A percentile compares a stretch with the other conserved stretches of the same genome.
These are phyloP conservation scores for Tuberolachnus salignus DNA, from an alignment of 2,888 invertebrate genomes.

Conservation along the genomic window DNA sequence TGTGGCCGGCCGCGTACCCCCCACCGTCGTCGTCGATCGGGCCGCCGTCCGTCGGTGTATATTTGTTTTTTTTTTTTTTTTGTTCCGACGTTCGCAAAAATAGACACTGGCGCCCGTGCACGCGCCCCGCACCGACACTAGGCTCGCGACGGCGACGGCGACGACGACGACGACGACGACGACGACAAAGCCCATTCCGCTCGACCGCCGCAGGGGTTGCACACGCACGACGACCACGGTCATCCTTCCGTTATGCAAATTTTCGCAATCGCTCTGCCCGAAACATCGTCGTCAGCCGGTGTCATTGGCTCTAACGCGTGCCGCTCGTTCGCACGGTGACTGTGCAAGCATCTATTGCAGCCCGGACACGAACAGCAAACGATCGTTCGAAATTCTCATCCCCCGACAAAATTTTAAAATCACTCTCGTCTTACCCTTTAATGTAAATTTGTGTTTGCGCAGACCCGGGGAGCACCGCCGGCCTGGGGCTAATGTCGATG, in stretches of 20 bases:
- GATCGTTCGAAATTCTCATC: no score
- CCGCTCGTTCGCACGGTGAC: slow-evolving; percentile 12
- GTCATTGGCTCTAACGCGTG: not conserved
- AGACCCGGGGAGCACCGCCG: not conserved
- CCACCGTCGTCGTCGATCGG: not conserved
- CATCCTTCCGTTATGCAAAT: slow-evolving; percentile 20
- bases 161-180: not conserved
- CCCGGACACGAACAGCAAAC: no score
- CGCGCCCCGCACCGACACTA: slow-evolving; percentile 11
- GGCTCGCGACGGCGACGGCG: not conserved
- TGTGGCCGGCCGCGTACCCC: slow-evolving; percentile 14
- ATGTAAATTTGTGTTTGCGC: slow-evolving; percentile 7
- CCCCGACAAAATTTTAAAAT: no score
- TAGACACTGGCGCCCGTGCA: slow-evolving; percentile 13
- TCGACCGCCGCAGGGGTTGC: slow-evolving; percentile 11
- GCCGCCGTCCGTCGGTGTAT: slow-evolving; percentile 10
- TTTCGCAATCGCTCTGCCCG: slow-evolving; percentile 13
- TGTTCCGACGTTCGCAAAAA: slow-evolving; percentile 7
- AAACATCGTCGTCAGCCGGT: slow-evolving; percentile 10
- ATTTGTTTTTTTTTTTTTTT: no score
- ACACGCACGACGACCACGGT: slow-evolving; percentile 6
- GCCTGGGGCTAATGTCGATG: not conserved
- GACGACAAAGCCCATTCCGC: not conserved
- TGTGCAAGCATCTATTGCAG: not conserved
- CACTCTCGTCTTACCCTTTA: not conserved